Evolutionary conservation across 2,888 invertebrate genomes (phyloP), one percentile per base, ranked within the genome.

Genomic region (Folsomia manolachei): DNA sequence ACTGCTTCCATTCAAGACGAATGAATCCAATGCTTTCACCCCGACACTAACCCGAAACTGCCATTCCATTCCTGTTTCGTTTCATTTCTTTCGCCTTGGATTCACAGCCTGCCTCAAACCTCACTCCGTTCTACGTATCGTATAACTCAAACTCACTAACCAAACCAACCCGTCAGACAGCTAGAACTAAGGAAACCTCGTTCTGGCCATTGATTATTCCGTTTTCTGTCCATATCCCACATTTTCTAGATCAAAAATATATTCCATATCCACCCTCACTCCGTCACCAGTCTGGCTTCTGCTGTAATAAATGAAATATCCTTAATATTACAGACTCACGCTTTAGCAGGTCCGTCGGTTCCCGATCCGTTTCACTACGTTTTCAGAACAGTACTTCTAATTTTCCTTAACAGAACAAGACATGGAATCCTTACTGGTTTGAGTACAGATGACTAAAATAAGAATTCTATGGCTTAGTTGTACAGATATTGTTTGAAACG

Each of bases 1-100:
- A 56, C 19, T 56, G n/a, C 56, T 19, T n/a, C n/a, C n/a, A n/a
- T 56, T 18, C 11, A 18, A 56, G 56, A 56, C 39, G 56, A 56
- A 56, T n/a, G n/a, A n/a, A n/a, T n/a, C n/a, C n/a, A n/a, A n/a
- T 19, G 56, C 56, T 56, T 56, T 56, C 56, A 14, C 56, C 56
- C n/a, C n/a, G n/a, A n/a, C n/a, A n/a, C n/a, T n/a, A n/a, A n/a
- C n/a, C n/a, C n/a, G n/a, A n/a, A n/a, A n/a, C n/a, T n/a, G n/a
- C n/a, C n/a, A n/a, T n/a, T n/a, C n/a, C n/a, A n/a, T n/a, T n/a
- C n/a, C n/a, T n/a, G n/a, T n/a, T n/a, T n/a, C n/a, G n/a, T n/a
- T n/a, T n/a, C n/a, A n/a, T n/a, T n/a, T 39, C 39, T 9, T 14
- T 39, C 39, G 39, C 39, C 39, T 39, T 39, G 7, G 39, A 39